Base-by-base conservation (phyloP, 2,888 invertebrate species). In the Eupithecia insigniata region DNA sequence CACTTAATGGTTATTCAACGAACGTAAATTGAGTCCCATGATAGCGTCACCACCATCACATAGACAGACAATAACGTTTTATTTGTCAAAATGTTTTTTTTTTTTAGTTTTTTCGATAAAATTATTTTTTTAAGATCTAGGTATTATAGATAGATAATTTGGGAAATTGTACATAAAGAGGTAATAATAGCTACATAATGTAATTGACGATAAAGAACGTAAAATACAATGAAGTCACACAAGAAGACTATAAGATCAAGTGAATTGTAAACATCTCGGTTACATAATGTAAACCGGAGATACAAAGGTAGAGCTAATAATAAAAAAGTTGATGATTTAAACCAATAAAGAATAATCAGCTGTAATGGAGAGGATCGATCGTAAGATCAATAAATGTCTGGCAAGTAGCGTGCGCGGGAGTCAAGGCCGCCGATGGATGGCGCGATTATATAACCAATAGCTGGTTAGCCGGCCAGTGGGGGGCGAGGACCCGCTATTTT, bases 401-500 rank as follows among this genome's bases (percentile, higher is more conserved):
- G 84, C 87, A 89, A 85, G 81, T 79, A 81, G 84, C 81, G 84
- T 84, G 83, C 88, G 93, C 93, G 91, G 92, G 94, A 94, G 93
- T 94, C 94, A 94, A 94, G 94, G 94, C 93, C 93, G 87, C 79
- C 76, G 81, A 87, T 72, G 68, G 65, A 72, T 88, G 88, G 89
- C 89, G 88, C 87, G 89, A 86, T 94, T 93, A 94, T 88, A 82
- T 93, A 93, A 94, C 86, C 81, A 80, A 76, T 78, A 81, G 80
- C 79, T 74, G 73, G 72, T 81, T 67, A 68, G 75, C 70, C 71
- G 73, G 71, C 81, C 82, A 77, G 89, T 85, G 90, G 90, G 90
- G 88, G 89, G 86, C 85, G 87, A 79, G 81, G 78, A 82, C 82
- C 61, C 85, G 92, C 91, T 93, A 92, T 90, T 91, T 93, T 93